phyloP scores from a whole-genome alignment of 2,113 vertebrate genomes.

The Gymnorhina tibicen region DNA sequence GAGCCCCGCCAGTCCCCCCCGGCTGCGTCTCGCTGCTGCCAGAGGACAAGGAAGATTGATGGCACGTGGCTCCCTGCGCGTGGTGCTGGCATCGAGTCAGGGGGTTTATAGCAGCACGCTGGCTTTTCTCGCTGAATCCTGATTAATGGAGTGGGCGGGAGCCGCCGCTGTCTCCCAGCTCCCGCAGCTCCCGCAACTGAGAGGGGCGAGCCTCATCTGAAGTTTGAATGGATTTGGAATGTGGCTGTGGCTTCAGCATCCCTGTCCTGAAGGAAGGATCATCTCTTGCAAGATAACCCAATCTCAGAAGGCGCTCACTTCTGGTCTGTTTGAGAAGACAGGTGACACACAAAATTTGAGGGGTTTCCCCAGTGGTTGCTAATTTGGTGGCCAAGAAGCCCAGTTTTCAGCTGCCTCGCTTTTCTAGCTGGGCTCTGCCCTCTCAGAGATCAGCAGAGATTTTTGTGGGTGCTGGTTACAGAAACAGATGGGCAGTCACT shows the following conservation, averaged over 20 bases:
- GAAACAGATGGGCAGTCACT: background rate
- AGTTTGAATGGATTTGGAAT: slow-evolving; percentile 43
- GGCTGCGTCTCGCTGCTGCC: background rate
- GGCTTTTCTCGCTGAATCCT: slow-evolving; percentile 56
- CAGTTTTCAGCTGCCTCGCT: background rate
- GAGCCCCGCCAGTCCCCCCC: background rate
- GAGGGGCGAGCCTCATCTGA: slow-evolving; percentile 41
- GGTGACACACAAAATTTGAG: background rate
- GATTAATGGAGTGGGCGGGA: slow-evolving; percentile 57
- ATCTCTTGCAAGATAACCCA: slow-evolving; percentile 29
- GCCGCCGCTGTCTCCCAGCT: slow-evolving; percentile 44
- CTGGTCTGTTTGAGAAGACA: background rate
- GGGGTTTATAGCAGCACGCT: slow-evolving; percentile 2
- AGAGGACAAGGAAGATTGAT: background rate
- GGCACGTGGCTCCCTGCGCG: background rate
- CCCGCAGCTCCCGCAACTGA: slow-evolving; percentile 36
- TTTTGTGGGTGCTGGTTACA: background rate
- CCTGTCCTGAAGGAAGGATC: slow-evolving; percentile 50
- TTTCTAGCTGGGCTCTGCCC: background rate
- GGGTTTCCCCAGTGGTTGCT: background rate
- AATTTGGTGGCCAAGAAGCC: background rate
- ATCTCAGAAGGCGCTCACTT: background rate
- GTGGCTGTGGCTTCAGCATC: slow-evolving; percentile 36
- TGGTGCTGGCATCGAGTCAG: slow-evolving; percentile 6
- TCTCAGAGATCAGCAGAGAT: background rate